Evolutionary conservation across 2,888 invertebrate species (phyloP).

Genomic region (Uropetala carovei): DNA sequence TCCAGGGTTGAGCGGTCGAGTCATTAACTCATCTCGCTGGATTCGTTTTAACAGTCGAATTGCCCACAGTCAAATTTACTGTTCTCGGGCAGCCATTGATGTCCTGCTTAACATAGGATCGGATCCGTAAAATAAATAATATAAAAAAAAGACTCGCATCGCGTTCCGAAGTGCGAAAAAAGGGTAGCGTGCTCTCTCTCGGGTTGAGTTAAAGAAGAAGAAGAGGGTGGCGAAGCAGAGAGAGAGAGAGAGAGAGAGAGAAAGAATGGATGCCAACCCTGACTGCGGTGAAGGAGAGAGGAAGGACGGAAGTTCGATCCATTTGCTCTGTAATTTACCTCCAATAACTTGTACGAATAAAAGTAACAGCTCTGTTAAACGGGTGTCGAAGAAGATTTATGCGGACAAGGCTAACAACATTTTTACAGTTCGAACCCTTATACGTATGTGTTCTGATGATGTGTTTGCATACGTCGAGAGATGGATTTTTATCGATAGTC

Average conservation of each 20-base stretch:
- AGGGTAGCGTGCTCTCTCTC: background rate
- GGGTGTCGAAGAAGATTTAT: background rate
- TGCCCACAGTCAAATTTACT: background rate
- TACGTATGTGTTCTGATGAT: no score
- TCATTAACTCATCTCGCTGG: background rate
- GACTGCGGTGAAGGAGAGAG: background rate
- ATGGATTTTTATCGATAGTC: no score
- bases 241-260: no score
- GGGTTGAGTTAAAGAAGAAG: no score
- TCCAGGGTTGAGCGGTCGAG: background rate
- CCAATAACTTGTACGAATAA: background rate
- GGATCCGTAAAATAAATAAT: background rate
- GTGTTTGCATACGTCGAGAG: no score
- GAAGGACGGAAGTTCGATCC: background rate
- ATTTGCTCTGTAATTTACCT: background rate
- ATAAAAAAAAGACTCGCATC: background rate
- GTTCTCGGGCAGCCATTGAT: background rate
- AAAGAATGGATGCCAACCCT: background rate
- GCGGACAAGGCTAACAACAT: background rate
- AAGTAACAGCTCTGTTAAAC: background rate
- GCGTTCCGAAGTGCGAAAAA: background rate
- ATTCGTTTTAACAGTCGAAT: background rate
- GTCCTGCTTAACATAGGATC: slow-evolving; percentile 15
- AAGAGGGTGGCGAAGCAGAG: no score
- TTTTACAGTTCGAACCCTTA: background rate